Evolutionary conservation across 2,888 invertebrate species (phyloP).

Genomic region (Rhodophaea formosa): DNA sequence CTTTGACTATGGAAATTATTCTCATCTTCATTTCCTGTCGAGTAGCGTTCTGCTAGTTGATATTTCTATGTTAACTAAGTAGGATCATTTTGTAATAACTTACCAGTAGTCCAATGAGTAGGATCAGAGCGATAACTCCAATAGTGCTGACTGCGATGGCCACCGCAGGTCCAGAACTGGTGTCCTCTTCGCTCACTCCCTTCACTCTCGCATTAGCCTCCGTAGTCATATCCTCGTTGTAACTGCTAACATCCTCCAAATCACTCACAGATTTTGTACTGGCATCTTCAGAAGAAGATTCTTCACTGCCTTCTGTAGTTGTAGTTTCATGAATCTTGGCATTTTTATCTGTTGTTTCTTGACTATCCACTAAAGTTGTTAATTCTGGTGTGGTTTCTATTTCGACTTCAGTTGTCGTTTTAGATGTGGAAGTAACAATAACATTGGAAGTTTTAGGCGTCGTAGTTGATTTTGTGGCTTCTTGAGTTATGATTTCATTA

Average conservation of each 20-base stretch:
- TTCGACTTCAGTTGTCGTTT: conserved; percentile 31
- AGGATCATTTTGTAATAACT: conserved; percentile 40
- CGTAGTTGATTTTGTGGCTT: conserved; percentile 31
- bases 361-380: conserved; percentile 28
- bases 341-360: conserved; percentile 37
- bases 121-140: conserved; percentile 87
- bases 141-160: conserved; percentile 91
- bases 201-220: conserved; percentile 54
- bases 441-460: conserved; percentile 29
- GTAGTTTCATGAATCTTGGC: conserved; percentile 44
- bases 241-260: conserved; percentile 53
- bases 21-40: too few species aligned
- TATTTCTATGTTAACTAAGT: too few species aligned
- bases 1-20: too few species aligned
- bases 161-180: conserved; percentile 86
- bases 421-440: conserved; percentile 22
- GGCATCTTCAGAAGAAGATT: conserved; percentile 41
- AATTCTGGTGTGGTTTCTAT: conserved; percentile 24
- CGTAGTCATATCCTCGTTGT: conserved; percentile 57
- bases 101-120: conserved; percentile 89
- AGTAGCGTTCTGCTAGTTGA: too few species aligned
- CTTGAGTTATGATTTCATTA: conserved; percentile 58
- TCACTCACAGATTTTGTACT: conserved; percentile 51
- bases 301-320: conserved; percentile 39
- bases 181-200: conserved; percentile 46